Base-by-base conservation (phyloP, 2,797 vertebrate genomes). In the Pseudochirops corinnae region DNA sequence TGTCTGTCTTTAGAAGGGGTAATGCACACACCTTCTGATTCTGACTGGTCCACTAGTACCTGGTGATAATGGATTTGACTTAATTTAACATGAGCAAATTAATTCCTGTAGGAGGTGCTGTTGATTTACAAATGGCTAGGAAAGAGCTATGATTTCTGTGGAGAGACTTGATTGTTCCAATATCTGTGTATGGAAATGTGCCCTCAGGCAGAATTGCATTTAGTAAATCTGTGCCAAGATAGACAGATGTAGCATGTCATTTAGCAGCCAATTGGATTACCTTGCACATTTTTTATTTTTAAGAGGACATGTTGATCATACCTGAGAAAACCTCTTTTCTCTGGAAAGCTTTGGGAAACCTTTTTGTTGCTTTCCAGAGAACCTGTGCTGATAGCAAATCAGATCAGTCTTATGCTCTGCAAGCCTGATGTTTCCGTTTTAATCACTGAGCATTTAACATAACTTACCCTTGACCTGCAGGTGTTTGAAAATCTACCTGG, bases 91-190 rank as follows among this genome's bases (percentile, higher is more conserved):
- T 87, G 96, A 95, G 94, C 96, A 95, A 95, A 95, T 90, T 95
- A 90, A 91, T 91, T 97, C 99, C 98, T 98, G 98, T 95, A 99
- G 99, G 98, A 98, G 99, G 99, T 98, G 98, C 98, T 99, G 98
- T 98, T 97, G 98, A 90, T 97, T 98, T 98, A 94, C 95, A 62
- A 98, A 99, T 98, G 96, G 29, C 92, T 95, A 93, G 92, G 92
- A 92, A 95, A 53, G 58, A 87, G 57, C 57, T 18, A 52, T 1
- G 93, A 91, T 95, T 95, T 94, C 93, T 91, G 74, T 93, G 93
- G 96, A 96, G 91, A 95, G 90, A 92, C 56, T 97, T 96, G 93
- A 95, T 97, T 96, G 18, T 87, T 93, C 29, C 7, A 91, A 1
- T 96, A 93, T 96, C 90, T 56, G 92, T 96, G 95, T 55, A 93